phyloP scores from a whole-genome alignment of 2,113 vertebrate species.

The Malaclemys terrapin region DNA sequence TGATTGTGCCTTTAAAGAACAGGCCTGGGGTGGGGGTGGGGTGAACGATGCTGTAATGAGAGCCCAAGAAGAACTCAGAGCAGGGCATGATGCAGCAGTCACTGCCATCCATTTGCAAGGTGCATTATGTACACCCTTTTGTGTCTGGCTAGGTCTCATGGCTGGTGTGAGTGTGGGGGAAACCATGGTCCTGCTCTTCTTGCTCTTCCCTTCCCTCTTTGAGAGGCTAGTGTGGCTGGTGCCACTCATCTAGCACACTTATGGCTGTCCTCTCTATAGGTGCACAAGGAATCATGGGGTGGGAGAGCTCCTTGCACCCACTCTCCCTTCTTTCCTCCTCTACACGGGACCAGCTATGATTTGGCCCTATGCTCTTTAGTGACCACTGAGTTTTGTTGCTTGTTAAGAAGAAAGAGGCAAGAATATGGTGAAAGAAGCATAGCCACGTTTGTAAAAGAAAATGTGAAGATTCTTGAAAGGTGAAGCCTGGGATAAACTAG shows the following conservation, averaged over 20 bases:
- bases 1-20: neutral
- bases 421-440: neutral
- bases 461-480: slow-evolving; percentile 9
- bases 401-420: neutral
- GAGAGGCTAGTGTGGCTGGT: neutral
- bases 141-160: neutral
- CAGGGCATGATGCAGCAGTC: neutral
- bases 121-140: neutral
- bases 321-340: neutral
- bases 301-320: neutral
- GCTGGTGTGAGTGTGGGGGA: neutral
- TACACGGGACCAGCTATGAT: neutral
- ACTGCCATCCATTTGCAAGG: neutral
- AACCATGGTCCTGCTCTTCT: neutral
- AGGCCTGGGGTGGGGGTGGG: neutral
- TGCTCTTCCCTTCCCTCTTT: neutral
- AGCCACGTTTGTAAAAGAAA: neutral
- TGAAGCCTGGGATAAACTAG: neutral
- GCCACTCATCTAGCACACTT: fast-evolving
- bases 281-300: fast-evolving
- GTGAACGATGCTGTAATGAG: no score
- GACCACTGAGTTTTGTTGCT: neutral
- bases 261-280: neutral
- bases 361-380: neutral
- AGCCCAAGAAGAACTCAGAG: neutral